phyloP scores from a whole-genome alignment of 2,113 vertebrate genomes.

The Myxocyprinus asiaticus region DNA sequence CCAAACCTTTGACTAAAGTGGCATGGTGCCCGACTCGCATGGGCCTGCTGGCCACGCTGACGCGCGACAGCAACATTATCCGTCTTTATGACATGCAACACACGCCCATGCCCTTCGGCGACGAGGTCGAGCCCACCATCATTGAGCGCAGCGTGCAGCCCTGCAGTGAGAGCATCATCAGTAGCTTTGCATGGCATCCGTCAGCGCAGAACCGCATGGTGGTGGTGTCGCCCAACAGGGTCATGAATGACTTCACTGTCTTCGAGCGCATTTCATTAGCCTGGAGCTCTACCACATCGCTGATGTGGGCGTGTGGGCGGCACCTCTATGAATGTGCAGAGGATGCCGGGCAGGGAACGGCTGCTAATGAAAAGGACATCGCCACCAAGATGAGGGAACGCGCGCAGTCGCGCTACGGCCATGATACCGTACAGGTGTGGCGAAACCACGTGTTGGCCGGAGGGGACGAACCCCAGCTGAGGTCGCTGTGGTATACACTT shows the following conservation, averaged over 20 bases:
- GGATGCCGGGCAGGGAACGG: constrained; percentile 73
- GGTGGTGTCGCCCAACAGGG: constrained; percentile 90
- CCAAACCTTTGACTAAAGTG: constrained; percentile 95
- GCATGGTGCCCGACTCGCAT: constrained; percentile 96
- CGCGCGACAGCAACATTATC: constrained; percentile 94
- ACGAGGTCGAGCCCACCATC: constrained; percentile 97
- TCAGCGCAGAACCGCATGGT: constrained; percentile 98
- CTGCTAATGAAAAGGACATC: constrained; percentile 85
- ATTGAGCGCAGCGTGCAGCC: constrained; percentile 97
- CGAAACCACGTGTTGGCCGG: constrained; percentile 92
- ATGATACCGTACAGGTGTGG: constrained; percentile 94
- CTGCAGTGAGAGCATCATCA: constrained; percentile 85
- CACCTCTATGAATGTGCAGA: constrained; percentile 93
- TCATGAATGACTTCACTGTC: constrained; percentile 97
- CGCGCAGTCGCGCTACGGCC: constrained; percentile 91
- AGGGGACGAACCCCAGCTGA: constrained; percentile 89
- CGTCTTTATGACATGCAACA: constrained; percentile 98
- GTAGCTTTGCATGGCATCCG: constrained; percentile 97
- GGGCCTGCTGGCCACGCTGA: constrained; percentile 92
- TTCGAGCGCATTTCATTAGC: constrained; percentile 98
- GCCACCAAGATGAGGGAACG: constrained; percentile 95
- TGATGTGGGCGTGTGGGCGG: constrained; percentile 97
- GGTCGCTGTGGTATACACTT: constrained; percentile 94
- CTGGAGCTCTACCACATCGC: constrained; percentile 91
- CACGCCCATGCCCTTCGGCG: constrained; percentile 92